Percentiles rank a stretch among this genome's conserved stretches.
phyloP scores from a whole-genome alignment of 2,888 invertebrate genomes.

The Zeuzera pyrina region DNA sequence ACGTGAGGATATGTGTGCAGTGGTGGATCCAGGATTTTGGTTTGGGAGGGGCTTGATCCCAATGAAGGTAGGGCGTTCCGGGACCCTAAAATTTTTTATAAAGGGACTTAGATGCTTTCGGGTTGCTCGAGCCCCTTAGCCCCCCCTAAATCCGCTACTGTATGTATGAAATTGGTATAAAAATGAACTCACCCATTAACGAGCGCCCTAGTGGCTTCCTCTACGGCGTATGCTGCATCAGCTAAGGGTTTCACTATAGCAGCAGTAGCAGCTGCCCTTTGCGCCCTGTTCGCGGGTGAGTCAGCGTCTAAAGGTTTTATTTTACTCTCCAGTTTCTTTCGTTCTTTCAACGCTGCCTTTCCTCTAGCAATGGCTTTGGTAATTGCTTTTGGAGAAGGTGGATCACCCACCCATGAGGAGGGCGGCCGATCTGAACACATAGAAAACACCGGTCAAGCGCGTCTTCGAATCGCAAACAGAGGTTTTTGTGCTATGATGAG shows the following conservation, averaged over 20 bases:
- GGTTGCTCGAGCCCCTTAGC: too few relatives aligned
- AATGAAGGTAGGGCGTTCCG: too few relatives aligned
- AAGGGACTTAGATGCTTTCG: too few relatives aligned
- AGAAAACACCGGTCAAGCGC: not conserved
- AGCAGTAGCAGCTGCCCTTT: constrained; percentile 78
- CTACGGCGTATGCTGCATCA: constrained; percentile 77
- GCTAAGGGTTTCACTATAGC: constrained; percentile 75
- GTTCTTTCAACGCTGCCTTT: constrained; percentile 67
- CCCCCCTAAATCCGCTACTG: too few relatives aligned
- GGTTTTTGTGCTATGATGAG: too few relatives aligned
- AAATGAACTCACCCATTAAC: constrained; percentile 66
- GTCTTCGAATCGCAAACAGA: too few relatives aligned
- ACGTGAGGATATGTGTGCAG: too few relatives aligned
- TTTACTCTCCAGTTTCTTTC: constrained; percentile 67
- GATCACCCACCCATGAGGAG: constrained; percentile 28
- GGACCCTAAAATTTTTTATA: too few relatives aligned
- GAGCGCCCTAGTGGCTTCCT: constrained; percentile 77
- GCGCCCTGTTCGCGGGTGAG: constrained; percentile 80
- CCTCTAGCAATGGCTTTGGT: constrained; percentile 70
- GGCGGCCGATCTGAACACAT: too few relatives aligned
- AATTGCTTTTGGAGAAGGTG: constrained; percentile 45
- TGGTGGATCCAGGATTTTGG: too few relatives aligned
- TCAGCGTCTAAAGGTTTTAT: constrained; percentile 57
- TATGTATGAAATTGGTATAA: too few relatives aligned
- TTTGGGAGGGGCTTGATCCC: too few relatives aligned